These are phyloP conservation scores for Lepas anatifera DNA, from an alignment of 2,888 invertebrate genomes.

Conservation along the genomic window DNA sequence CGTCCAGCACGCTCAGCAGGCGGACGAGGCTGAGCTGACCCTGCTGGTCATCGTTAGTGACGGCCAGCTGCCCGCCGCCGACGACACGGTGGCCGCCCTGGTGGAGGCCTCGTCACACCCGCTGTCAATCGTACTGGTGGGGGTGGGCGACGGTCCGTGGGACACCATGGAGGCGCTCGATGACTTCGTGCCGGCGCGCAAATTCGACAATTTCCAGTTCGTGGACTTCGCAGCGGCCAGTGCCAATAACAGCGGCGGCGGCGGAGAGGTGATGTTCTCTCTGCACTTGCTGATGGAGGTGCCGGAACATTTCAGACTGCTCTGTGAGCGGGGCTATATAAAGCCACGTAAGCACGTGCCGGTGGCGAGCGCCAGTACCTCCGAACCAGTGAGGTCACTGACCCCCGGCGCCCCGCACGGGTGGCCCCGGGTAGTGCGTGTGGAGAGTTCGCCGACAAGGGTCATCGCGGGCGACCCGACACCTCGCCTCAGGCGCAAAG, in stretches of 20 bases:
- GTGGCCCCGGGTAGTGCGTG: neutral
- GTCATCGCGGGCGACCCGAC: constrained; percentile 9
- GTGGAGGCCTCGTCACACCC: constrained; percentile 39
- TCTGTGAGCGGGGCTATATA: neutral
- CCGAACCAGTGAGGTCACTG: neutral
- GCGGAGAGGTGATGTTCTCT: constrained; percentile 35
- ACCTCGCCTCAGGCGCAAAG: neutral
- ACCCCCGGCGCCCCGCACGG: neutral
- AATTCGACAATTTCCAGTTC: constrained; percentile 43
- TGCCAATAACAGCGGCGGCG: neutral
- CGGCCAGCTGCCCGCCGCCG: constrained; percentile 40
- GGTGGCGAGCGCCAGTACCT: neutral
- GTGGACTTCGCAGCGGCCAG: constrained; percentile 36
- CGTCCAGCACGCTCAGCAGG: constrained; percentile 35
- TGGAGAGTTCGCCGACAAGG: constrained; percentile 1
- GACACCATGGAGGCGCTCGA: constrained; percentile 41
- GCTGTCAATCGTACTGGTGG: constrained; percentile 39
- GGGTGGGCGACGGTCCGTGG: constrained; percentile 43
- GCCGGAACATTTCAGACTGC: constrained; percentile 35
- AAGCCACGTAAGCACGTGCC: neutral
- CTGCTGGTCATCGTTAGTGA: constrained; percentile 41
- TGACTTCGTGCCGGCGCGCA: constrained; percentile 37
- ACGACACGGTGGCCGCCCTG: constrained; percentile 37
- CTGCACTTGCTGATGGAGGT: constrained; percentile 40
- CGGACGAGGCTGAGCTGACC: constrained; percentile 37